Base-by-base conservation (phyloP, 2,888 invertebrate genomes). In the Bimastos eiseni region DNA sequence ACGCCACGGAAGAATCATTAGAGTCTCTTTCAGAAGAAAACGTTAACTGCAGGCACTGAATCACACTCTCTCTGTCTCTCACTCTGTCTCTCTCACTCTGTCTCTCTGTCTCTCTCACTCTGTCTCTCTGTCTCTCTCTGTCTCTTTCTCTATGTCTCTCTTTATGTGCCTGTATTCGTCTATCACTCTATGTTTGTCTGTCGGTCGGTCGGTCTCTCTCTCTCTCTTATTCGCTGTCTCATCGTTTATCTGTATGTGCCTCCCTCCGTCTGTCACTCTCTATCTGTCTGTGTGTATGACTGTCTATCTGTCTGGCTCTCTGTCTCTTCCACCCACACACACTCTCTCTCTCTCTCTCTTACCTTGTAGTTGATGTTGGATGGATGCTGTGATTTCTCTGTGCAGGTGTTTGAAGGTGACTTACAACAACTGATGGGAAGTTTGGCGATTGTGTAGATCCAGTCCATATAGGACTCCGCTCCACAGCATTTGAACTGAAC, bases 341-440 rank as follows among this genome's bases (percentile, higher is more conserved):
- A 4, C 55, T 55, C 70, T 70, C 70, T n/a, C 19, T 70, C 70
- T 70, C n/a, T n/a, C n/a, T n/a, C n/a, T n/a, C 96, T 96, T 95
- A 97, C 97, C 93, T 96, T 96, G 93, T 97, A 97, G 94, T 97
- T 96, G 93, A 98, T 97, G 95, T 98, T 98, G 93, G 97, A 97
- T 30, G 98, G 98, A 95, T 97, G 97, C 95, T 97, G 96, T 91
- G 97, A 93, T 24, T 36, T 37, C 15, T 93, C 92, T 21, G 95
- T 96, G 95, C 98, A 98, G 95, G 91, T 97, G 90, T 95, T 95
- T 21, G 96, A 95, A 89, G 96, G 95, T 0, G 97, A 96, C 94
- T 97, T 97, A 95, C 98, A 98, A 95, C 98, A 98, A 90, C 97
- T 97, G 95, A 97, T 97, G 4, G 98, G 98, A 92, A 98, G 97